Base-by-base conservation (phyloP, 2,113 vertebrate species). In the Stomatorhinus ivindoensis region DNA sequence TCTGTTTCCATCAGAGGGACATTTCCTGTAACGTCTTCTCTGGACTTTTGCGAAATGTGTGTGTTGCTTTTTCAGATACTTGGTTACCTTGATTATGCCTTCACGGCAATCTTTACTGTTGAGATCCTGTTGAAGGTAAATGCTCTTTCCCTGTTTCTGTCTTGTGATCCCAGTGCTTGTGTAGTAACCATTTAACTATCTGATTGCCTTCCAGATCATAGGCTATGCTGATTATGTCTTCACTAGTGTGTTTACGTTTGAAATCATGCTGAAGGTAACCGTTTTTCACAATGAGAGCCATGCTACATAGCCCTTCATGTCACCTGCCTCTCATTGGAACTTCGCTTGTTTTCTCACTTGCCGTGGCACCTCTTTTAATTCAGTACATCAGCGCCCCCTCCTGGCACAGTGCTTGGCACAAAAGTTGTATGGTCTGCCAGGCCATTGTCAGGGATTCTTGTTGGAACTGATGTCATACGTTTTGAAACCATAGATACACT, bases 21-120 rank as follows among this genome's bases (percentile, higher is more conserved):
- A 42, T 47, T 84, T 47, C 24, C 82, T 84, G 44, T 47, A 84
- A 84, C 24, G 39, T 55, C 55, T 39, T 46, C 55, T 44, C 39
- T 44, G 31, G 51, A 61, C 53, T 55, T 86, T 48, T 85, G 42
- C 73, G 91, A 89, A 93, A 94, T 93, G 91, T 94, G 92, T 95
- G 92, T 93, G 92, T 95, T 98, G 94, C 97, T 95, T 96, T 95
- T 99, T 93, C 98, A 99, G 98, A 97, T 99, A 96, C 98, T 99
- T 96, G 98, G 98, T 97, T 99, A 99, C 97, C 98, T 99, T 98
- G 98, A 99, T 97, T 99, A 99, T 98, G 98, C 97, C 95, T 99
- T 99, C 96, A 99, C 98, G 94, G 97, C 98, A 96, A 99, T 99
- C 98, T 99, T 99, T 98, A 99, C 98, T 95, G 98, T 99, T 96